Percentiles rank a stretch among this genome's conserved stretches.
These are phyloP conservation scores for Anorthoa munda DNA, from an alignment of 2,888 invertebrate species.

Conservation along the genomic window DNA sequence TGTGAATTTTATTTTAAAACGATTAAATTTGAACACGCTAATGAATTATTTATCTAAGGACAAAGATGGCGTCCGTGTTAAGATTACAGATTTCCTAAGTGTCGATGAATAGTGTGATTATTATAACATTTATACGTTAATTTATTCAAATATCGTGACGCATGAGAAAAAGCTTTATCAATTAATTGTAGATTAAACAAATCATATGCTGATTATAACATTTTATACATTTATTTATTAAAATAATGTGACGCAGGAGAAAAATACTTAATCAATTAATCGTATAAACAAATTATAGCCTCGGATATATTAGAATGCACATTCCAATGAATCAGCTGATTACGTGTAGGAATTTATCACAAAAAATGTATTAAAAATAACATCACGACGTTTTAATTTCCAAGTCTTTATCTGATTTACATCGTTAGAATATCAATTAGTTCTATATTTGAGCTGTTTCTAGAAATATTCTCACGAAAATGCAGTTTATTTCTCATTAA, in stretches of 20 bases:
- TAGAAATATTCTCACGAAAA: background rate
- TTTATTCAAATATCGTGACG: background rate
- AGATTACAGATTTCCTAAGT: conserved; percentile 16
- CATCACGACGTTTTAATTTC: conserved; percentile 32
- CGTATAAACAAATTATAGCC: background rate
- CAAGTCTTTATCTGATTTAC: conserved; percentile 27
- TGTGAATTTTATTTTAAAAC: conserved; percentile 37
- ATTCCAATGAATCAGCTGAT: conserved; percentile 12
- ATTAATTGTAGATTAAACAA: conserved; percentile 1
- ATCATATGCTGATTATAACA: background rate
- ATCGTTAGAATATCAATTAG: conserved; percentile 28
- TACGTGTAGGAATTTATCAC: conserved; percentile 18
- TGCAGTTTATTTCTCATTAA: background rate
- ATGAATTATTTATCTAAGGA: conserved; percentile 42
- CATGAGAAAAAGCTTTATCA: background rate
- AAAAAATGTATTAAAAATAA: conserved; percentile 15
- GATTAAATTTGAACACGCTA: conserved; percentile 14
- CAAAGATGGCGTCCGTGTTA: conserved; percentile 5
- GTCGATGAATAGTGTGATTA: background rate
- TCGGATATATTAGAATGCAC: conserved; percentile 9
- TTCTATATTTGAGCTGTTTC: conserved; percentile 5
- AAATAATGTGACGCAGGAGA: background rate
- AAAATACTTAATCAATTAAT: background rate
- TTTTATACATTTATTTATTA: background rate
- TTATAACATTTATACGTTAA: background rate